Base-by-base conservation (phyloP, 2,113 vertebrate genomes). In the Sinocyclocheilus grahami region DNA sequence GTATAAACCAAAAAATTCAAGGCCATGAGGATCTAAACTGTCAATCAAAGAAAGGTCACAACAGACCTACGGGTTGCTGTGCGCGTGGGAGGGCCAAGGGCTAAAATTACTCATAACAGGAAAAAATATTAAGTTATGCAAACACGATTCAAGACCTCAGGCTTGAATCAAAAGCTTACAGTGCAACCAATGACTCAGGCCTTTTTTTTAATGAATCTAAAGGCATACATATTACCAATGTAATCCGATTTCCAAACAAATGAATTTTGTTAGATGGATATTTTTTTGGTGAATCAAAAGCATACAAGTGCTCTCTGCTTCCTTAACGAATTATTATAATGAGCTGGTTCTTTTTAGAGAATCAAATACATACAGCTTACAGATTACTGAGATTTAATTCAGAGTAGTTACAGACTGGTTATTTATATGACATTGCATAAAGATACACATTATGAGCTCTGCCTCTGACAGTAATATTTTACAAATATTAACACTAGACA, bases 21-120 rank as follows among this genome's bases (percentile, higher is more conserved):
- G 39, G 72, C 82, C 16, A 78, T 24, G 55, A 74, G 42, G 51
- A 65, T 76, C 63, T 60, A 22, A 42, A 46, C 74, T 81, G 58
- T 78, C 80, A 55, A 86, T 71, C 58, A 86, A 79, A 65, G 62
- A 82, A 86, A 89, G 88, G 69, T 84, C 84, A 60, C 58, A 76
- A 62, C 67, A 86, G 55, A 83, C 86, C 84, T 78, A 14, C 58
- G 77, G 89, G 58, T 20, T 63, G 3, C 71, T 24, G n/a, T 33
- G 22, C 14, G 71, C 5, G 71, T 62, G 55, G 18, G 86, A 55
- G n/a, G n/a, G n/a, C n/a, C n/a, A n/a, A n/a, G n/a, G n/a, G n/a
- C n/a, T 42, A 81, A 65, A 51, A 48, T 82, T 67, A 72, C 46
- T 72, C 65, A 83, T n/a, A 72, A 55, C 27, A 72, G 65, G 78